Conservation (phyloP, 2,113 vertebrate genomes). For the Centropus bengalensis region DNA sequence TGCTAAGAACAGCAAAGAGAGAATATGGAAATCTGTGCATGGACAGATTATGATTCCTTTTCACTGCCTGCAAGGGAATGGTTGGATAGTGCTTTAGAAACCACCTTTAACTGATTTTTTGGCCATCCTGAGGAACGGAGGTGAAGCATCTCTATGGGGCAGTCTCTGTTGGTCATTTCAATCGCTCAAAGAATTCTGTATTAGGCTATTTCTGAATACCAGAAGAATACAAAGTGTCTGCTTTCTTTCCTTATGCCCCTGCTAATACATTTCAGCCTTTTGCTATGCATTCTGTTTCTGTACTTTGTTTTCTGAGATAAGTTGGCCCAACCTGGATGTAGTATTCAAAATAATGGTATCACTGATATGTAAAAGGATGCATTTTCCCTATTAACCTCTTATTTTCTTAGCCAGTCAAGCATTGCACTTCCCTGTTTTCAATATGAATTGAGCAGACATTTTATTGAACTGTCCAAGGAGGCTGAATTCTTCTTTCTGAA, state of each 20-base stretch:
- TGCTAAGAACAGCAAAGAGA: background rate
- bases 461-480: background rate
- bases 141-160: background rate
- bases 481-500: background rate
- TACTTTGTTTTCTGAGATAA: background rate
- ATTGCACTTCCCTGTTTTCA: background rate
- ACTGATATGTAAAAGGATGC: background rate
- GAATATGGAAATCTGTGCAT: background rate
- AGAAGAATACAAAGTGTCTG: rapidly evolving
- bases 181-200: background rate
- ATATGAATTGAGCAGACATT: background rate
- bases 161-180: background rate
- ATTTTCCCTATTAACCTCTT: background rate
- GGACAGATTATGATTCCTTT: background rate
- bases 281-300: background rate
- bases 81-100: background rate
- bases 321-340: background rate
- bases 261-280: background rate
- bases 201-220: background rate
- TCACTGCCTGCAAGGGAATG: background rate
- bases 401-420: background rate
- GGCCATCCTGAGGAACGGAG: background rate
- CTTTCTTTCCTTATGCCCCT: background rate
- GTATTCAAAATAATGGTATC: background rate
- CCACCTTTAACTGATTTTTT: background rate